Base-by-base conservation (phyloP, 2,797 vertebrate species). In the Hippocampus kuda region DNA sequence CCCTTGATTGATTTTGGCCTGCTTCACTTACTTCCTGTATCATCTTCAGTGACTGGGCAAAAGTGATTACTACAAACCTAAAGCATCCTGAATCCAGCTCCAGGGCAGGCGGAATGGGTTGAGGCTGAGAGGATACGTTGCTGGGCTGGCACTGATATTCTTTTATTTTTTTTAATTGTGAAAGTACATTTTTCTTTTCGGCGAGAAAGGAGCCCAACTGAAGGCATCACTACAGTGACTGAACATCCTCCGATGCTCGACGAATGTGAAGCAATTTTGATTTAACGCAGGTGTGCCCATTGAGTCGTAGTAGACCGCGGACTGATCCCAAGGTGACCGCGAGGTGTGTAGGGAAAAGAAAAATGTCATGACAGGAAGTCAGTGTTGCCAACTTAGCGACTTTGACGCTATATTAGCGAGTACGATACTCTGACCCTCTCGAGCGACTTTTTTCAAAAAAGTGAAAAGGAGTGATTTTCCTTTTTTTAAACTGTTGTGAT, bases 201-300 rank as follows among this genome's bases (percentile, higher is more conserved):
- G 81, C 15, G 16, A 49, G 5, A 6, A 4, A 49, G 15, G 18
- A 16, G 5, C 4, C 5, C 48, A 49, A 49, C 5, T 22, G 20
- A 66, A 73, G 86, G 86, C 86, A 76, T 75, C 72, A 81, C 81
- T 74, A 78, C 74, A 77, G 77, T 89, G 89, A 90, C 87, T 85
- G 88, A 89, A 88, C 88, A 79, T 87, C 83, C 82, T 86, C 78
- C 88, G 84, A 83, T 86, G 86, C 87, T 84, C 72, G 69, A 81
- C 86, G 88, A 88, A 89, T 88, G 81, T 66, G 77, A 75, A 79
- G 79, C 75, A 60, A 79, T 38, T 38, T 38, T 7, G 6, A 38
- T 38, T 8, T 38, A 38, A 38, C 6, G 34, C 34, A 38, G 34
- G 34, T 38, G 34, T 38, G 34, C 34, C 34, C 34, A 38, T 38